A percentile compares a stretch with the other conserved stretches of the same genome.
These are phyloP conservation scores for Lycophotia porphyrea DNA, from an alignment of 2,888 invertebrate species.

Conservation along the genomic window DNA sequence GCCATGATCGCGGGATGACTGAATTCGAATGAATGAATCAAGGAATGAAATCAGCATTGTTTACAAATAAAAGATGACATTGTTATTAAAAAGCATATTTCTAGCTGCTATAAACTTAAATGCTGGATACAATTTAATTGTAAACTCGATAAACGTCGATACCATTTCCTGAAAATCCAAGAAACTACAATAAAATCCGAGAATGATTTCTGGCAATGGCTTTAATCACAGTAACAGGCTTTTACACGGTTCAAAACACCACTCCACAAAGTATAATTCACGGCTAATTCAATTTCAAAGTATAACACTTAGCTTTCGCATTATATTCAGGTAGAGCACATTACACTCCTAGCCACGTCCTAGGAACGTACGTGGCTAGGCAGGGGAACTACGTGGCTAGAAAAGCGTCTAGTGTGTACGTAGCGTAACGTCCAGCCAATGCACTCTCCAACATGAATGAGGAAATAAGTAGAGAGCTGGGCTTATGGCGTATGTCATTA, in stretches of 20 bases:
- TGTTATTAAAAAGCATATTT: too few species aligned
- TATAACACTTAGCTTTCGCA: slow-evolving; percentile 20
- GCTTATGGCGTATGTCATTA: background rate
- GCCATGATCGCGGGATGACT: too few species aligned
- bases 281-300: slow-evolving; percentile 42
- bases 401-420: slow-evolving; percentile 44
- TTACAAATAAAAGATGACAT: too few species aligned
- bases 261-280: slow-evolving; percentile 17
- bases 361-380: slow-evolving; percentile 16
- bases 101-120: background rate
- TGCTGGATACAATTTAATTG: background rate
- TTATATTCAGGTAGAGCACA: slow-evolving; percentile 46
- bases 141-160: background rate
- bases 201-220: background rate
- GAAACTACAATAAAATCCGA: background rate
- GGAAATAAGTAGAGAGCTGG: slow-evolving; percentile 52
- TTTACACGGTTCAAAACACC: background rate
- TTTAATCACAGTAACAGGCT: background rate
- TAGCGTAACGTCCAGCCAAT: slow-evolving; percentile 41
- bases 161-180: background rate
- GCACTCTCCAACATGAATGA: slow-evolving; percentile 61
- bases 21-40: too few species aligned
- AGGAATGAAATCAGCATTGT: too few species aligned
- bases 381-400: slow-evolving; percentile 3
- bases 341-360: slow-evolving; percentile 57